Conservation (phyloP, 2,797 vertebrate genomes). For the Rhabdophis nuchalis region DNA sequence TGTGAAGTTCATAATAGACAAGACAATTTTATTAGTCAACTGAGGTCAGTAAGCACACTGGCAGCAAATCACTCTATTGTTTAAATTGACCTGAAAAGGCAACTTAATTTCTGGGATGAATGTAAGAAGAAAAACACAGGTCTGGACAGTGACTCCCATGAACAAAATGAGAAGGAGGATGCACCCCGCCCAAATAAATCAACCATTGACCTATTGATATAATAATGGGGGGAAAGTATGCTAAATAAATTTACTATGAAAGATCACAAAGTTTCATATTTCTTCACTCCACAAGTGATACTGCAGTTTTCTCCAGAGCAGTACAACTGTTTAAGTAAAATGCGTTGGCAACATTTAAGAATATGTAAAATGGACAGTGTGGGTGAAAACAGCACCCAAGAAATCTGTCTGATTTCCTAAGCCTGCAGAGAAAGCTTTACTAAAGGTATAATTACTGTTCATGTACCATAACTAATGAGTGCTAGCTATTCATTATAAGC, state of each 20-base stretch:
- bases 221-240: background rate
- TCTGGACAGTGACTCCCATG: background rate
- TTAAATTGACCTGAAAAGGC: background rate
- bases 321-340: background rate
- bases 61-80: background rate
- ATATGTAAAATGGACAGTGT: background rate
- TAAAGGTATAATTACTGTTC: constrained; percentile 12
- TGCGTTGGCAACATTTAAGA: background rate
- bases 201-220: background rate
- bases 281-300: background rate
- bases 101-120: background rate
- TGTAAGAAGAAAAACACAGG: background rate
- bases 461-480: constrained; percentile 27
- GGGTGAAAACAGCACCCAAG: constrained; percentile 1
- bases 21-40: background rate
- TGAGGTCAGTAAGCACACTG: background rate
- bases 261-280: background rate
- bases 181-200: background rate
- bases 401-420: constrained; percentile 5
- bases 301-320: background rate
- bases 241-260: background rate
- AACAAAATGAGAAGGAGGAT: background rate
- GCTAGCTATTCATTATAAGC: constrained; percentile 22
- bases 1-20: background rate
- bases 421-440: background rate